phyloP scores from a whole-genome alignment of 2,888 invertebrate genomes.

The Mythimna impura region DNA sequence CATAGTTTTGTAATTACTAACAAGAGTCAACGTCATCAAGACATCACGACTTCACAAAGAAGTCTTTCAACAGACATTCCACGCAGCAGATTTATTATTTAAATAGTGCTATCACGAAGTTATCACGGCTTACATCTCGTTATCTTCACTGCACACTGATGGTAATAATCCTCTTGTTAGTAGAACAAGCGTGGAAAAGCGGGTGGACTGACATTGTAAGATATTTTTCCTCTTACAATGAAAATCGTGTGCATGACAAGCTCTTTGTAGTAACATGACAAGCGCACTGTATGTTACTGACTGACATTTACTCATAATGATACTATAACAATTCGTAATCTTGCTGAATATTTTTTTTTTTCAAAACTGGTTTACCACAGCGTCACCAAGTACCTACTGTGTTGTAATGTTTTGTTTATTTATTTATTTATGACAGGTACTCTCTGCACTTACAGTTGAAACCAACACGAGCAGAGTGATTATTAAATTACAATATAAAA shows the following conservation, averaged over 20 bases:
- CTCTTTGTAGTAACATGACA: constrained; percentile 19
- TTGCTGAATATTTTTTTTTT: not conserved
- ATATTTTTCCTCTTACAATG: constrained; percentile 14
- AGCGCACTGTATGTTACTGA: not conserved
- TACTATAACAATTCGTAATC: constrained; percentile 1
- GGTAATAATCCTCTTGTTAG: constrained; percentile 25
- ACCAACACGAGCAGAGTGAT: too few species aligned
- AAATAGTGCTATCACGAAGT: constrained; percentile 47
- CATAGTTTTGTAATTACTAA: constrained; percentile 25
- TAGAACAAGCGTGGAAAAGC: constrained; percentile 11
- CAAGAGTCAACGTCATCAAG: constrained; percentile 4
- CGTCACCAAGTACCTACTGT: not conserved
- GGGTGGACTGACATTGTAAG: not conserved
- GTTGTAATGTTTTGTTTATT: too few species aligned
- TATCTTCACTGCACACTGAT: constrained; percentile 47
- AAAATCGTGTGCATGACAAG: constrained; percentile 37
- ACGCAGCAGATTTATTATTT: constrained; percentile 44
- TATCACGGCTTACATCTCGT: constrained; percentile 44
- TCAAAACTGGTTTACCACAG: not conserved
- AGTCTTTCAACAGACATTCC: constrained; percentile 46
- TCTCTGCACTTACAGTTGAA: too few species aligned
- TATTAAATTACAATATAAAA: too few species aligned
- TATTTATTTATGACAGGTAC: too few species aligned
- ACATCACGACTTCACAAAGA: constrained; percentile 15
- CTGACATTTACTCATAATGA: constrained; percentile 11